Percentiles rank a stretch among this genome's conserved stretches.
These are phyloP conservation scores for Bujurquina vittata DNA, from an alignment of 2,113 vertebrate species.

Conservation along the genomic window DNA sequence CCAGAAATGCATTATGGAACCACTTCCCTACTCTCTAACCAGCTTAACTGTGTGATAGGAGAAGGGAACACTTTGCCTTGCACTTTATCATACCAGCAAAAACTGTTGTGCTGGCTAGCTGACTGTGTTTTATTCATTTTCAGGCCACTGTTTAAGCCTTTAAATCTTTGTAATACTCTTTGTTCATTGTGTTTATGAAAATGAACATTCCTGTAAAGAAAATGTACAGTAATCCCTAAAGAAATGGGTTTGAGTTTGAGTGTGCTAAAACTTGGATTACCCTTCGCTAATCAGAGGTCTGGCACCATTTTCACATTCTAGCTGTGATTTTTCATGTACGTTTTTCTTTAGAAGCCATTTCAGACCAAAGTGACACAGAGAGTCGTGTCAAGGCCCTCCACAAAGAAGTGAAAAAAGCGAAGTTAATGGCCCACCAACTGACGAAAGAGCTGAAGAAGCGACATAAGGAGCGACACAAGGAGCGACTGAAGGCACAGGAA, in stretches of 20 bases:
- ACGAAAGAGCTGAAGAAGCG: slow-evolving; percentile 96
- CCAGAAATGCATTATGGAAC: slow-evolving; percentile 61
- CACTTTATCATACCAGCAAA: slow-evolving; percentile 18
- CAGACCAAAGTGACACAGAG: slow-evolving; percentile 96
- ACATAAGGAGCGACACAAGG: slow-evolving; percentile 93
- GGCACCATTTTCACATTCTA: slow-evolving; percentile 55
- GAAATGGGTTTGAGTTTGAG: slow-evolving; percentile 39
- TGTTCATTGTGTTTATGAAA: slow-evolving; percentile 23
- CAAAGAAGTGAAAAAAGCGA: slow-evolving; percentile 90
- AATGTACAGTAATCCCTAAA: slow-evolving; percentile 60
- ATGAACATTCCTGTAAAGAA: slow-evolving; percentile 44
- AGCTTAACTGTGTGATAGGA: slow-evolving; percentile 53
- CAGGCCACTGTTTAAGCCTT: slow-evolving; percentile 22
- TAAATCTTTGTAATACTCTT: slow-evolving; percentile 12
- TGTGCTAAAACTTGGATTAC: slow-evolving; percentile 63
- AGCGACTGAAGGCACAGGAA: slow-evolving; percentile 93
- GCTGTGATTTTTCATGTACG: slow-evolving; percentile 42
- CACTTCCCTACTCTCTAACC: slow-evolving; percentile 60
- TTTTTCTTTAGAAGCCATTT: slow-evolving; percentile 86
- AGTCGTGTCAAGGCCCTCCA: slow-evolving; percentile 91
- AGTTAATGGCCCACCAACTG: slow-evolving; percentile 90
- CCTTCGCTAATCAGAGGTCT: slow-evolving; percentile 54
- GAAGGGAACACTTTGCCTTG: slow-evolving; percentile 32
- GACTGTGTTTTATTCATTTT: slow-evolving; percentile 24
- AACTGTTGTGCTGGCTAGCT: neutral